Base-by-base conservation (phyloP, 1,140 invertebrate species). In the Philopotamus ludificatus region DNA sequence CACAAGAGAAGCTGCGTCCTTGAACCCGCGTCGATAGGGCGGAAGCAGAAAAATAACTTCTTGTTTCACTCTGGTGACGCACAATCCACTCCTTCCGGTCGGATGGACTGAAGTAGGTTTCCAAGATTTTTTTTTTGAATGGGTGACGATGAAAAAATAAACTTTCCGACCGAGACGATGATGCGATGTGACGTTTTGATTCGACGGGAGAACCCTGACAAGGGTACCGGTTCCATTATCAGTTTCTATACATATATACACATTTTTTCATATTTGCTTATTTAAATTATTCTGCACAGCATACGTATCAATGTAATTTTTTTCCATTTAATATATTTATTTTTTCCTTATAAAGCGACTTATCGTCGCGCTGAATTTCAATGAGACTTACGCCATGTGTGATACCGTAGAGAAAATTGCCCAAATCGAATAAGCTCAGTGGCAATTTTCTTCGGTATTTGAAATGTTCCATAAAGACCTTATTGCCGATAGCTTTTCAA, bases 401-500 rank as follows among this genome's bases (percentile, higher is more conserved):
- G 23, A 28, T 23, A 57, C 20, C 51, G 54, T 18, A 39, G 28
- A 12, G 54, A 57, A 57, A 57, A 57, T 42, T 57, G 54, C 25
- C 28, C 51, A 55, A 39, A 55, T 55, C 25, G 51, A 25, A 55
- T 55, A 25, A 55, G 51, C 28, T 20, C 51, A 55, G 39, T 39
- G 51, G 54, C 54, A 21, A 57, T 39, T 57, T 57, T 57, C 54
- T 57, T 57, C 15, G 39, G 54, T 41, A 57, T 57, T 57, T 42
- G 51, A 55, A 55, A 28, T 28, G 39, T 28, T 28, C 51, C 23
- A 55, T 55, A 26, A 55, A 1, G 51, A 2, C 26, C 39, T 55
- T 55, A 55, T 55, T 34, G 51, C 51, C 51, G 8, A 49, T 49
- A 18, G n/a, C n/a, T 49, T 21, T 18, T 10, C n/a, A 2, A 21